These are phyloP conservation scores for Eulemur rufifrons DNA, from an alignment of 2,113 vertebrate species.

Conservation along the genomic window DNA sequence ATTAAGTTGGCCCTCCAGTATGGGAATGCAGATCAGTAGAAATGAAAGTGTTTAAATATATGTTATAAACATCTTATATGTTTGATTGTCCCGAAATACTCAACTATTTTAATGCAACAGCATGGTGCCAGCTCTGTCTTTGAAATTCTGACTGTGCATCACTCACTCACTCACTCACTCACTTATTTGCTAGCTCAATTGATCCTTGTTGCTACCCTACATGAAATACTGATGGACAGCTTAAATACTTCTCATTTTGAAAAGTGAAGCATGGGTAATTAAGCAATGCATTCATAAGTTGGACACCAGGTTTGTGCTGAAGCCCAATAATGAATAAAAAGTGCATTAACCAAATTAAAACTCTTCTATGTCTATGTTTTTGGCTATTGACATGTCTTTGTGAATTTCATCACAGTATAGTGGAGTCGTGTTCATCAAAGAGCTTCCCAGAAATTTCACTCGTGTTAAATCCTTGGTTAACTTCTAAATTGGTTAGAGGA, in stretches of 20 bases:
- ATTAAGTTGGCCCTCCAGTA: slow-evolving; percentile 28
- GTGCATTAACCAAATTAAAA: slow-evolving; percentile 86
- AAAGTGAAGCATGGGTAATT: slow-evolving; percentile 84
- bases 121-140: not conserved
- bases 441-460: slow-evolving; percentile 69
- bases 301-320: slow-evolving; percentile 79
- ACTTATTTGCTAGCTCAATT: slow-evolving; percentile 45
- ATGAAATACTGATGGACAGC: slow-evolving; percentile 80
- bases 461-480: slow-evolving; percentile 65
- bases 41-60: not conserved
- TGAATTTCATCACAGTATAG: slow-evolving; percentile 77
- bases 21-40: slow-evolving; percentile 22
- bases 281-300: slow-evolving; percentile 82
- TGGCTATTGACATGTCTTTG: slow-evolving; percentile 73
- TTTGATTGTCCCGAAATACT: not conserved
- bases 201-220: slow-evolving; percentile 58
- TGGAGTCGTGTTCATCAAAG: slow-evolving; percentile 70
- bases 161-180: not conserved
- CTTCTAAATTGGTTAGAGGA: not conserved
- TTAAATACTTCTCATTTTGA: slow-evolving; percentile 78
- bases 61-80: slow-evolving; percentile 35
- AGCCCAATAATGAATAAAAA: slow-evolving; percentile 84
- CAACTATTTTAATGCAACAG: not conserved
- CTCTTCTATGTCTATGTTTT: slow-evolving; percentile 73
- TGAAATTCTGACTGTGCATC: slow-evolving; percentile 58